Evolutionary conservation across 1,140 invertebrate species (phyloP), one percentile per base, ranked within the genome.

Genomic region (Temnothorax longispinosus): DNA sequence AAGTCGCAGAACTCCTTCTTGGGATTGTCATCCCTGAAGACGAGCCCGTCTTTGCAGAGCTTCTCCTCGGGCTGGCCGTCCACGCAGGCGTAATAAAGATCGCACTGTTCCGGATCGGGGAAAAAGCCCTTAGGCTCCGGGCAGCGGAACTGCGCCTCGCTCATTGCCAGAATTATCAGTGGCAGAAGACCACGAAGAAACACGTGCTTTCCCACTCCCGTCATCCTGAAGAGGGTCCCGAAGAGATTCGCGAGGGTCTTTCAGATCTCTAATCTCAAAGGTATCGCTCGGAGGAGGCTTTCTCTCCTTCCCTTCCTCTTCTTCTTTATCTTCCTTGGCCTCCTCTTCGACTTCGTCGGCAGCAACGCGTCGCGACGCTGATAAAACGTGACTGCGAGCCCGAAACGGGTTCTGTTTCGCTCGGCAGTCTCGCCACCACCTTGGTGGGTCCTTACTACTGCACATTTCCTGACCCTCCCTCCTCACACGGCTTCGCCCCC

Each of bases 21-120:
- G 2, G 97, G 96, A 91, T 97, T 97, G 77, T 96, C 96, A 89
- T 97, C 97, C 89, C 97, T 96, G 94, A 98, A 98, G 5, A 98
- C 97, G 27, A 98, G 96, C 1, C 98, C 98, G 90, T 98, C 98
- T 3, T 97, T 97, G 94, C 98, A 98, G 6, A 98, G 94, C 88
- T 96, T 97, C 87, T 97, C 96, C 91, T 97, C 97, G 10, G 97
- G 90, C 77, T 96, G 94, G 90, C 96, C 96, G 93, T 97, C 96
- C 71, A 96, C 94, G 95, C 98, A 98, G 90, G 96, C 96, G 93
- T 98, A 98, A 94, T 98, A 98, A 54, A 98, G 96, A 95, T 98
- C 98, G 93, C 98, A 98, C 93, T 98, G 97, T 88, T 96, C 96
- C 2, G 95, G 96, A 94, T 98, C 97, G 1, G 97, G 96, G 95